These are phyloP conservation scores for Heteronetta atricapilla DNA, from an alignment of 2,113 vertebrate genomes.

Conservation along the genomic window DNA sequence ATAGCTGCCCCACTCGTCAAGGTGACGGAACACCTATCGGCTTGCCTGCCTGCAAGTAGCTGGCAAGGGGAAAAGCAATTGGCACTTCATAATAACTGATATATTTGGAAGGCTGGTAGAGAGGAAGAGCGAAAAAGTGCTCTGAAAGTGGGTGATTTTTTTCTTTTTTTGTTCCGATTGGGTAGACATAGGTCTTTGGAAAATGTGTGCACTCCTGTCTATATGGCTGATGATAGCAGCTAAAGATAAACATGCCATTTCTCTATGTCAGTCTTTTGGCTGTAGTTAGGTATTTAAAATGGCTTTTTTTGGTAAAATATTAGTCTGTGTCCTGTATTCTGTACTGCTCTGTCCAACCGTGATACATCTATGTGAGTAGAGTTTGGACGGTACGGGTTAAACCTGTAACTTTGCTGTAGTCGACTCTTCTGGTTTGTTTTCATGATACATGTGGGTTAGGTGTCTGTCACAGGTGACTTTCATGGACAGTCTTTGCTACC, in stretches of 20 bases:
- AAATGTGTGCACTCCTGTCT: not conserved
- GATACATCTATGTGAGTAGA: not conserved
- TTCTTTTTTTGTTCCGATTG: not conserved
- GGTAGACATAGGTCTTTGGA: constrained; percentile 4
- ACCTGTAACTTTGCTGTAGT: not conserved
- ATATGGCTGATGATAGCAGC: not conserved
- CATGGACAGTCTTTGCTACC: not conserved
- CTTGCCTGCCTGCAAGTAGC: not conserved
- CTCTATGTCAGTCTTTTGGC: not conserved
- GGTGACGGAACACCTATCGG: constrained; percentile 7
- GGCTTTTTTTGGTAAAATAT: not conserved
- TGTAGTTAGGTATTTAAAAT: not conserved
- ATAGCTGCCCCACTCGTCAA: constrained; percentile 27
- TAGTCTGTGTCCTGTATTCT: not conserved
- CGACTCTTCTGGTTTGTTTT: not conserved
- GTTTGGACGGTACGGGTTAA: not conserved
- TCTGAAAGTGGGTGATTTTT: not conserved
- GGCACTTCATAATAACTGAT: constrained; percentile 7
- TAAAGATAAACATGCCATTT: not conserved
- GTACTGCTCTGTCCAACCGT: not conserved
- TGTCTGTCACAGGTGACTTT: not conserved
- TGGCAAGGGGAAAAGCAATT: constrained; percentile 21
- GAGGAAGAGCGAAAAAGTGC: constrained; percentile 3
- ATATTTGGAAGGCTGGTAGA: not conserved
- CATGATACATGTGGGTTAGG: no score